These are phyloP conservation scores for Heliconius cydno DNA, from an alignment of 2,888 invertebrate genomes.

Conservation along the genomic window DNA sequence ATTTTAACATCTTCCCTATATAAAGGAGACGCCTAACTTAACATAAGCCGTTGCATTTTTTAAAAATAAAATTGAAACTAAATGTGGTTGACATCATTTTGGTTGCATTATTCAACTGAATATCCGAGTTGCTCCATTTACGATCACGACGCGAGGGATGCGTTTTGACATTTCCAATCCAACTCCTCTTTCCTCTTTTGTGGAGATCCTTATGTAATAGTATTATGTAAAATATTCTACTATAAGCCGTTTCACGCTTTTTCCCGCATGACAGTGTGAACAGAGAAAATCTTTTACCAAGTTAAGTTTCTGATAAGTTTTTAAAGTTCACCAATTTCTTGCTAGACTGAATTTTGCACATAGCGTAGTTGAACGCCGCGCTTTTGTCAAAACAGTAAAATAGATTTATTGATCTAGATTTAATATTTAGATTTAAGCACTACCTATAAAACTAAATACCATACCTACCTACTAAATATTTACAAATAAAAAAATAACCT, in stretches of 20 bases:
- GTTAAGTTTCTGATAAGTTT: too few species aligned
- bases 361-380: too few species aligned
- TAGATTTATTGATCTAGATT: too few species aligned
- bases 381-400: too few species aligned
- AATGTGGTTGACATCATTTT: constrained; percentile 44
- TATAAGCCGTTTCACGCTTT: not conserved
- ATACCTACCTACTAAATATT: too few species aligned
- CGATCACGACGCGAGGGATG: constrained; percentile 67
- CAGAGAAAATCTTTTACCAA: too few species aligned
- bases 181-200: constrained; percentile 43
- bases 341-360: too few species aligned
- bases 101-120: constrained; percentile 47
- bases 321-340: too few species aligned
- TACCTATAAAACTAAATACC: too few species aligned
- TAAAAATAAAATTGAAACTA: constrained; percentile 20
- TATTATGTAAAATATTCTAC: not conserved
- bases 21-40: not conserved
- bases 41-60: constrained; percentile 8
- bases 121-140: constrained; percentile 61
- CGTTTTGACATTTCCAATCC: constrained; percentile 74
- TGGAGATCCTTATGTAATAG: constrained; percentile 17
- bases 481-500: not conserved
- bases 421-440: too few species aligned
- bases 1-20: too few species aligned
- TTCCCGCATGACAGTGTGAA: too few species aligned